Evolutionary conservation across 2,888 invertebrate species (phyloP).

Genomic region (Pheosia tremula): DNA sequence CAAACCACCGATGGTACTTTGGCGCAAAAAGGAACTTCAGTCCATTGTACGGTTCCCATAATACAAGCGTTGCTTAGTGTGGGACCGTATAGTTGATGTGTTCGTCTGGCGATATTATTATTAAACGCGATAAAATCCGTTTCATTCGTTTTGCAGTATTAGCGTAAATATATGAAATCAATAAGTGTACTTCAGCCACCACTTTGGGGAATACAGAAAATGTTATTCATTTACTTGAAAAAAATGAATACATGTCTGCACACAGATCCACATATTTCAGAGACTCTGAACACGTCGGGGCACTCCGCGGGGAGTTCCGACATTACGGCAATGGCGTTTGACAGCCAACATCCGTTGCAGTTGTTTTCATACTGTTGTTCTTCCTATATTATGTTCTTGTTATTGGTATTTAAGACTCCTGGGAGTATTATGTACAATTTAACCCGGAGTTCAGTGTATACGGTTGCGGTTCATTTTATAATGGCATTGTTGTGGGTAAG

Average conservation of each 20-base stretch:
- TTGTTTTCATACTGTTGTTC: conserved; percentile 31
- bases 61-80: too few relatives aligned
- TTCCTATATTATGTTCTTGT: conserved; percentile 16
- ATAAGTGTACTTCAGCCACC: too few relatives aligned
- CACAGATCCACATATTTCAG: not conserved
- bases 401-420: conserved; percentile 26
- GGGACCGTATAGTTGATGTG: too few relatives aligned
- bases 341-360: conserved; percentile 33
- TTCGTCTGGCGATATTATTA: too few relatives aligned
- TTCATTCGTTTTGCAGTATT: too few relatives aligned
- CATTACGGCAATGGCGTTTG: conserved; percentile 31
- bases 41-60: too few relatives aligned
- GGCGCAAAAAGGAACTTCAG: too few relatives aligned
- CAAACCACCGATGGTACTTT: too few relatives aligned
- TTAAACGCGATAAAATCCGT: too few relatives aligned
- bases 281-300: conserved; percentile 2
- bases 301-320: conserved; percentile 31
- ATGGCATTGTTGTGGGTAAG: not conserved
- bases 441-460: not conserved
- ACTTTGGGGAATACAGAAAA: too few relatives aligned
- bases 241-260: not conserved
- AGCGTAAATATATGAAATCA: too few relatives aligned
- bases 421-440: conserved; percentile 24
- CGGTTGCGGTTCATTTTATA: not conserved
- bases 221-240: too few relatives aligned